Evolutionary conservation across 2,888 invertebrate genomes (phyloP), one percentile per base, ranked within the genome.

Genomic region (Philereme transversata): DNA sequence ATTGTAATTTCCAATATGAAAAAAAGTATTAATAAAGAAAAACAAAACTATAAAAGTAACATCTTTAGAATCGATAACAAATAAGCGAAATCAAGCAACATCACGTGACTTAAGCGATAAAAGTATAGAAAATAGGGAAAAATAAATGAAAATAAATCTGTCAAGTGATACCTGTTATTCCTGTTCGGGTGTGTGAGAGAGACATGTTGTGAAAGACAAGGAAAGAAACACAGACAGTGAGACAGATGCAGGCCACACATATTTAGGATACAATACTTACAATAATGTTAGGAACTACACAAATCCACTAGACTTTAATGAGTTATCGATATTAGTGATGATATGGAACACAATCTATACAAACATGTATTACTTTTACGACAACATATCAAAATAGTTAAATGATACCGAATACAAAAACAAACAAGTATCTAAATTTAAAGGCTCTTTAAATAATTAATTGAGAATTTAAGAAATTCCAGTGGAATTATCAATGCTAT

Each of bases 161-260:
- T 81, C 83, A 79, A 83, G 84, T 88, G 86, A 88, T 92, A 92
- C 92, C 92, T 92, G 92, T 91, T 86, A 92, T 92, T 89, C 92
- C 92, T 92, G 90, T 78, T 82, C 82, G 80, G 85, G 84, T 86
- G 82, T 87, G 89, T 90, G 89, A 87, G 88, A 88, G 86, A 90
- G 90, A 89, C 89, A 88, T 89, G 90, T 90, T 70, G 87, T 88
- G 90, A 88, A 77, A 89, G 82, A 90, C 79, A 88, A 87, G 89
- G 90, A 91, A 81, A 92, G 90, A 92, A 90, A 92, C 89, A 92
- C 86, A 90, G 84, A 90, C 79, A 86, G 89, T 90, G 88, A 92
- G 89, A 91, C 86, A 90, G 85, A 91, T 77, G 88, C 92, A 90
- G 89, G 89, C 90, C 75, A 87, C 89, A 86, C 79, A 82, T 68